phyloP scores from a whole-genome alignment of 2,113 vertebrate genomes.

The Maccullochella peelii region DNA sequence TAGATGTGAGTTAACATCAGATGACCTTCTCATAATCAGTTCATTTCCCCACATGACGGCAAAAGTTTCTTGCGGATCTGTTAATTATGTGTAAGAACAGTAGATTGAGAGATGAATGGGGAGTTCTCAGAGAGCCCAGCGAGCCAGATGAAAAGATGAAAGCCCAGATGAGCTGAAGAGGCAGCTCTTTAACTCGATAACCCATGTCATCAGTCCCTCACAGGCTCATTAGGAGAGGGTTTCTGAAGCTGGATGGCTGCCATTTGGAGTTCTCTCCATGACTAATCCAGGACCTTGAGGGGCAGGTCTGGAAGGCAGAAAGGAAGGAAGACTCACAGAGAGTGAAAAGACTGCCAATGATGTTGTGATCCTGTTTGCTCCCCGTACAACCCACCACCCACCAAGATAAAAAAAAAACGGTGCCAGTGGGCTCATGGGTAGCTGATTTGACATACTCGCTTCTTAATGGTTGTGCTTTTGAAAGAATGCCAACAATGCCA shows the following conservation, averaged over 20 bases:
- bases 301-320: conserved; percentile 38
- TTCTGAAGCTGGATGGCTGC: conserved; percentile 44
- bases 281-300: conserved; percentile 62
- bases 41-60: conserved; percentile 23
- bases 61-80: conserved; percentile 5
- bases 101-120: conserved; percentile 48
- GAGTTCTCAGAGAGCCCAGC: conserved; percentile 19
- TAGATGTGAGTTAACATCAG: conserved; percentile 10
- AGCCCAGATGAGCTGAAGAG: conserved; percentile 46
- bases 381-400: not conserved
- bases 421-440: not conserved
- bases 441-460: conserved; percentile 2
- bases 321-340: conserved; percentile 11
- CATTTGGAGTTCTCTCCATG: conserved; percentile 37
- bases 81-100: conserved; percentile 60
- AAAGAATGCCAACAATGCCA: not conserved
- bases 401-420: conserved; percentile 8
- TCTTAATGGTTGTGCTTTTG: not conserved
- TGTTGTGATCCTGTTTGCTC: conserved; percentile 22
- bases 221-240: conserved; percentile 59
- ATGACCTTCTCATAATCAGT: conserved; percentile 31
- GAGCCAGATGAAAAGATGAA: conserved; percentile 61
- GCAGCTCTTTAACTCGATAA: conserved; percentile 62
- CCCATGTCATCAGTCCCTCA: conserved; percentile 57
- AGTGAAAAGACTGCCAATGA: conserved; percentile 33